Conservation (phyloP, 2,797 vertebrate species). For the Hirundo rustica region DNA sequence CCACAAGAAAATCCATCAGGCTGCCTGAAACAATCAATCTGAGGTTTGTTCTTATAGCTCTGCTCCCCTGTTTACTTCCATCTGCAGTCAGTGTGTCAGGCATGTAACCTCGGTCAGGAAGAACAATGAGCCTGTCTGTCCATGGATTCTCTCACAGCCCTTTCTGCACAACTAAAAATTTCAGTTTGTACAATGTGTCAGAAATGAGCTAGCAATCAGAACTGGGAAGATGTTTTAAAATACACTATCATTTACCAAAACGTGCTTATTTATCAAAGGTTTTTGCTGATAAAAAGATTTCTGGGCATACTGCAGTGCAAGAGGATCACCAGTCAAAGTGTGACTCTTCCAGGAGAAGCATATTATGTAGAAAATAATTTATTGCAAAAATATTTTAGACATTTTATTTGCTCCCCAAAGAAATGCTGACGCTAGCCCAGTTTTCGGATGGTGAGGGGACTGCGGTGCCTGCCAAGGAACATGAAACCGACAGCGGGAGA, state of each 20-base stretch:
- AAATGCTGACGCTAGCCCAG: neutral
- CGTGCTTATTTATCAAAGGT: neutral
- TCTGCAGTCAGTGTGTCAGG: neutral
- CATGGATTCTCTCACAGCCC: neutral
- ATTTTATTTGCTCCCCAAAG: neutral
- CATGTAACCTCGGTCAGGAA: neutral
- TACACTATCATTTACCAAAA: neutral
- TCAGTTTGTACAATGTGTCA: neutral
- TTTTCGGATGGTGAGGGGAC: neutral
- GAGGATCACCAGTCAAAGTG: neutral
- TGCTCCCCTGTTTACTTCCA: neutral
- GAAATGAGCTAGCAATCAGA: neutral
- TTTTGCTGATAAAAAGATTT: neutral
- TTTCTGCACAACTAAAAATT: neutral
- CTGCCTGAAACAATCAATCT: slow-evolving; percentile 89
- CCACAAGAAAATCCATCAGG: slow-evolving; percentile 90
- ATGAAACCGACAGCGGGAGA: neutral
- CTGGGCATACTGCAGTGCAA: neutral
- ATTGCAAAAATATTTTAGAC: neutral
- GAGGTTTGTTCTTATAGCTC: slow-evolving; percentile 74
- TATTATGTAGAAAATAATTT: neutral
- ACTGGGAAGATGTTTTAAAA: neutral
- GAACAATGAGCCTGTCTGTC: neutral
- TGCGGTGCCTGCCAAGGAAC: neutral
- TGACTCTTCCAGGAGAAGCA: neutral